Conservation (phyloP, 1,140 invertebrate genomes). For the Diabrotica undecimpunctata region DNA sequence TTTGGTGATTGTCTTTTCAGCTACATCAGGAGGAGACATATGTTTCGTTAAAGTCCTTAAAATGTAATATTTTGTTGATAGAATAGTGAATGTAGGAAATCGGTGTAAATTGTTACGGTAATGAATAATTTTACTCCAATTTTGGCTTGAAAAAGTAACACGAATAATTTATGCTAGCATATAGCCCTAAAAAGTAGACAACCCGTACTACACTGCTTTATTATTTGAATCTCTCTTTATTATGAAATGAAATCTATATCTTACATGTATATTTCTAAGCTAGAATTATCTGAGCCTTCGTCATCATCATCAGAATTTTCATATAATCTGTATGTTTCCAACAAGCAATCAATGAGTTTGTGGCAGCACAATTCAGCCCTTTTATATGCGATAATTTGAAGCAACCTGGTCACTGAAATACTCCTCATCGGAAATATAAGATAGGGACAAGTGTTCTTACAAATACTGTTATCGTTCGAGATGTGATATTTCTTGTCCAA, state of each 20-base stretch:
- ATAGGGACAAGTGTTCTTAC: slow-evolving; percentile 56
- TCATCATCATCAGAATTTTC: slow-evolving; percentile 45
- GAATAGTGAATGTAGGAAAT: no score
- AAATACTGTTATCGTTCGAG: slow-evolving; percentile 43
- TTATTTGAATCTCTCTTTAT: neutral
- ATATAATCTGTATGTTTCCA: slow-evolving; percentile 45
- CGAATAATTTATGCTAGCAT: no score
- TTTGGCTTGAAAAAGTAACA: neutral
- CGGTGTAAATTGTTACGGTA: no score
- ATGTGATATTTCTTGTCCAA: slow-evolving; percentile 38
- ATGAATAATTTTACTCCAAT: no score
- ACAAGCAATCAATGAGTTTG: slow-evolving; percentile 51
- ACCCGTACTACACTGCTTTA: no score
- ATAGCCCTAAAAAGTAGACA: no score
- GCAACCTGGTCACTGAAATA: slow-evolving; percentile 53
- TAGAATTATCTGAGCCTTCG: slow-evolving; percentile 52
- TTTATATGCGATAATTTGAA: slow-evolving; percentile 52
- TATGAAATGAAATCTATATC: neutral
- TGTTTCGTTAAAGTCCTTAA: slow-evolving; percentile 44
- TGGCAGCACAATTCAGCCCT: slow-evolving; percentile 52
- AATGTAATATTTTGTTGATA: slow-evolving; percentile 20
- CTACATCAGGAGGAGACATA: slow-evolving; percentile 40
- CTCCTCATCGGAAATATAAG: slow-evolving; percentile 53
- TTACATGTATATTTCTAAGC: slow-evolving; percentile 54
- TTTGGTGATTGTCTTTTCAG: slow-evolving; percentile 37